Evolutionary conservation across 2,113 vertebrate species (phyloP).

Genomic region (Callorhinus ursinus): DNA sequence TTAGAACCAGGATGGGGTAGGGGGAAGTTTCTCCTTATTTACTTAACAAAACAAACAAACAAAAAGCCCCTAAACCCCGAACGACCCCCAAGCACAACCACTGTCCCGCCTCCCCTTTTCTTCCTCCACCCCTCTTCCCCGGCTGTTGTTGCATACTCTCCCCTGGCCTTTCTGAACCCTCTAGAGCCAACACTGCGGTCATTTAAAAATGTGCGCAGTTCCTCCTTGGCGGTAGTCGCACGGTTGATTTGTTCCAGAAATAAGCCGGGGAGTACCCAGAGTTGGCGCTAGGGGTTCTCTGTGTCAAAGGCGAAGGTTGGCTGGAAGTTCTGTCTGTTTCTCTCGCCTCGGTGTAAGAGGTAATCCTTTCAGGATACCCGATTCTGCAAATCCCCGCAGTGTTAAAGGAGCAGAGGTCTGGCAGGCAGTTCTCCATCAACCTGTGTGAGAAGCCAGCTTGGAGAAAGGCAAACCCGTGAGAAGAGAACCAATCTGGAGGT

Average conservation of each 20-base stretch:
- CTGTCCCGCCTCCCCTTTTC: background rate
- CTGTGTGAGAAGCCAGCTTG: background rate
- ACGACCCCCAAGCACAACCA: background rate
- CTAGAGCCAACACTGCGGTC: background rate
- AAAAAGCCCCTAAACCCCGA: background rate
- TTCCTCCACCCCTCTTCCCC: fast-evolving
- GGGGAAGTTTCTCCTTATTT: slow-evolving; percentile 32
- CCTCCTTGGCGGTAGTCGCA: background rate
- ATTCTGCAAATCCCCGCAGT: background rate
- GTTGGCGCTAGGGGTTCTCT: slow-evolving; percentile 78
- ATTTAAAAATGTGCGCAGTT: background rate
- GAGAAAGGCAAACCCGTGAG: background rate
- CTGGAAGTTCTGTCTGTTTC: slow-evolving; percentile 33
- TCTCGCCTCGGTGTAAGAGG: background rate
- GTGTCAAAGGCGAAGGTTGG: slow-evolving; percentile 66
- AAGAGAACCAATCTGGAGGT: background rate
- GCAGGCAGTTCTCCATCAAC: background rate
- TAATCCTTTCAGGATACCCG: background rate
- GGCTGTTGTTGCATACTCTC: background rate
- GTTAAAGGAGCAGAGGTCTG: slow-evolving; percentile 14
- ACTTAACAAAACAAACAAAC: slow-evolving; percentile 17
- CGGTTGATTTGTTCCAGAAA: background rate
- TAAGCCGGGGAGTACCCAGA: slow-evolving; percentile 59
- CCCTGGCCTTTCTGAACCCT: background rate
- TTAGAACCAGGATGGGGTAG: slow-evolving; percentile 47